Conservation (phyloP, 2,888 invertebrate genomes). For the Ophonus ardosiacus region DNA sequence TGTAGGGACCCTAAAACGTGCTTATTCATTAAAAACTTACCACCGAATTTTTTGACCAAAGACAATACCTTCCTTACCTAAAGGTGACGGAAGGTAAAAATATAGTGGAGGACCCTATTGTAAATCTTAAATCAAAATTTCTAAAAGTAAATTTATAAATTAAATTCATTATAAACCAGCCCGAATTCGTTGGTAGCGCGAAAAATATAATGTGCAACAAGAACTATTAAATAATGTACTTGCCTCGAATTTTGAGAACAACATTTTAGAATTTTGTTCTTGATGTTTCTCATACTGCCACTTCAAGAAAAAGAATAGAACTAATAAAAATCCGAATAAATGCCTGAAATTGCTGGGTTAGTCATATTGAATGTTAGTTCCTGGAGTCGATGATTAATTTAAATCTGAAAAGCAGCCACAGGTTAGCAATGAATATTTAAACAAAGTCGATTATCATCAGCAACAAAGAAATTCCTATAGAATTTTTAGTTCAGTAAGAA, state of each 20-base stretch:
- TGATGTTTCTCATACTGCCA: constrained; percentile 24
- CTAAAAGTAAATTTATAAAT: too few relatives aligned
- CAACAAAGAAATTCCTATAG: constrained; percentile 32
- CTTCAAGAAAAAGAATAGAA: constrained; percentile 3
- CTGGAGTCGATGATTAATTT: constrained; percentile 24
- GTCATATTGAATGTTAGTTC: neutral
- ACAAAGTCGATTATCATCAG: constrained; percentile 10
- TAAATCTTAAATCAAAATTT: too few relatives aligned
- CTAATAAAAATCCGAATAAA: constrained; percentile 24
- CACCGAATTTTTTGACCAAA: too few relatives aligned
- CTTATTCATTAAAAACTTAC: too few relatives aligned
- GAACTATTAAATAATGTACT: neutral
- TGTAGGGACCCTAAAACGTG: too few relatives aligned
- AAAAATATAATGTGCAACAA: too few relatives aligned
- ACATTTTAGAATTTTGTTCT: constrained; percentile 1
- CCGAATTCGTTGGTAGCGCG: too few relatives aligned
- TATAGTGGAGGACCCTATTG: too few relatives aligned
- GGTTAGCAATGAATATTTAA: constrained; percentile 21
- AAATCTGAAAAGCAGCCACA: constrained; percentile 17
- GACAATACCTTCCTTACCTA: too few relatives aligned
- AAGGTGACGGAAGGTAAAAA: too few relatives aligned
- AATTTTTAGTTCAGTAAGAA: constrained; percentile 26
- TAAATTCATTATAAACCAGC: too few relatives aligned
- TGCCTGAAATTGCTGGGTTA: neutral
- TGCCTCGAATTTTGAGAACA: constrained; percentile 17